Base-by-base conservation (phyloP, 2,113 vertebrate genomes). In the Oreocharis arfaki region DNA sequence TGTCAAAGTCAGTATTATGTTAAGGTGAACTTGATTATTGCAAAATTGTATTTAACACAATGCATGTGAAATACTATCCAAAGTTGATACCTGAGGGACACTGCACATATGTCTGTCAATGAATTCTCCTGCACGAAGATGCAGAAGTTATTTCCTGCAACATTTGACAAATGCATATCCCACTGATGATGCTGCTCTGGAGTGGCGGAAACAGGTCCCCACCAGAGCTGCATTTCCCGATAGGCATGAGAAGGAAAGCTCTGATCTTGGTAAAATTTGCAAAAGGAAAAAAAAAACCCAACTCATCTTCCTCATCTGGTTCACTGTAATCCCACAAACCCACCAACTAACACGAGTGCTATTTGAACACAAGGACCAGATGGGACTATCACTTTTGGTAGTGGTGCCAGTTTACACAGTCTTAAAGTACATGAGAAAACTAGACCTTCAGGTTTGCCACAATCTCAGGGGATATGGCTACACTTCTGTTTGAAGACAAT, bases 161-260 rank as follows among this genome's bases (percentile, higher is more conserved):
- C 3, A 8, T 22, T 26, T 14, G 6, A 49, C 8, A 67, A 50
- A 78, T 49, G 20, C 24, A 24, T 3, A 88, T 50, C 33, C 80
- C 78, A 49, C 37, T 50, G 21, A 79, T 24, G 19, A 75, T 46
- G n/a, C 17, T 1, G 7, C 28, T 80, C 81, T 44, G 41, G 3
- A 84, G 64, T 11, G 21, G 27, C 44, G 65, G 39, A 73, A 84
- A 69, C 11, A 6, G 1, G 19, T 33, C 39, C 53, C 55, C 1
- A 3, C 13, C 10, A 13, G 14, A 68, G 17, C 35, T 87, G 77
- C 68, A 74, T 32, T 52, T 26, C 14, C 28, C 17, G 41, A 24
- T 2, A 56, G 35, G n/a, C 19, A 69, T 22, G 33, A 0, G 1
- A 15, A 50, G 2, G 3, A 28, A 84, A 74, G 35, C 59, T 47